Percentiles rank a stretch among this genome's conserved stretches.
These are phyloP conservation scores for Yponomeuta malinellus DNA, from an alignment of 2,888 invertebrate species.

Conservation along the genomic window DNA sequence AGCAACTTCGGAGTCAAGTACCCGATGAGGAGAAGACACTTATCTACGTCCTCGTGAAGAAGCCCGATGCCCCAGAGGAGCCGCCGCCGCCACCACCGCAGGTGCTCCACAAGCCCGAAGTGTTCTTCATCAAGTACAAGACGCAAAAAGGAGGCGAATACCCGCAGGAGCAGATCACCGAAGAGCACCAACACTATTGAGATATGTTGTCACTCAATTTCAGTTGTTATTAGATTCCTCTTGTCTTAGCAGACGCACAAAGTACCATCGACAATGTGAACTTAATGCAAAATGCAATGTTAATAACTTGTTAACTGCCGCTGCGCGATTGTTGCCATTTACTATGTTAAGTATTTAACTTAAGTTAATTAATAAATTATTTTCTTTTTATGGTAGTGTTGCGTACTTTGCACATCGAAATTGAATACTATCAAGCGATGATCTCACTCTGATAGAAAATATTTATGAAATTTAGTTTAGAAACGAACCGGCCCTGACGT, in stretches of 20 bases:
- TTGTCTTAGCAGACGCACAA: neutral
- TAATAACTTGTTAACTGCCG: neutral
- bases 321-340: constrained; percentile 1
- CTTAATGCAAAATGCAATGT: neutral
- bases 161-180: neutral
- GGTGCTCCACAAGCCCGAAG: constrained; percentile 81
- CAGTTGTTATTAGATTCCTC: neutral
- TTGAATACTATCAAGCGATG: neutral
- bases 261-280: neutral
- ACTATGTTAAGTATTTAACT: neutral
- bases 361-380: constrained; percentile 1
- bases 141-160: constrained; percentile 31
- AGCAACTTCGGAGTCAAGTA: constrained; percentile 77
- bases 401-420: neutral
- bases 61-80: constrained; percentile 75
- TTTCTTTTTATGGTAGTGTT: neutral
- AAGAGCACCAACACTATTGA: neutral
- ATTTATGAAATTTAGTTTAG: neutral
- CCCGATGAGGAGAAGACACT: constrained; percentile 80
- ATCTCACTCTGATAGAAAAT: neutral
- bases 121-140: constrained; percentile 84
- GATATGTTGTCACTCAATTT: no score
- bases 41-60: constrained; percentile 84
- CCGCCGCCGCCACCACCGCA: constrained; percentile 25
- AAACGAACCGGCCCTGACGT: no score